phyloP scores from a whole-genome alignment of 2,797 vertebrate species.

The Myotis daubentonii region DNA sequence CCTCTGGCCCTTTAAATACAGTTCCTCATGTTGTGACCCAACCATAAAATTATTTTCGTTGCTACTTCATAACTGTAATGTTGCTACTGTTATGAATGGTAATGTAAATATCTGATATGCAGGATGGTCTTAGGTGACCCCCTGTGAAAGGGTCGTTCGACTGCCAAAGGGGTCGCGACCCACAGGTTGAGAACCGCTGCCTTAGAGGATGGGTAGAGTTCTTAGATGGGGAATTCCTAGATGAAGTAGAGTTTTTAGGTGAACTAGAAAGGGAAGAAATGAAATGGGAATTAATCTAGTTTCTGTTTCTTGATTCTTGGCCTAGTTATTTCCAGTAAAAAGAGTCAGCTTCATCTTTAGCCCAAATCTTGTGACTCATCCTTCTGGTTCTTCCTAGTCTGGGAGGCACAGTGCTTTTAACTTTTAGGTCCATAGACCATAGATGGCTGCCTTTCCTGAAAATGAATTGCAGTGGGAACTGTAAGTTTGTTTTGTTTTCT shows the following conservation, averaged over 20 bases:
- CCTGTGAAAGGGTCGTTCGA: too few species aligned
- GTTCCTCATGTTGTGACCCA: too few species aligned
- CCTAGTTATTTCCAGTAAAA: conserved; percentile 61
- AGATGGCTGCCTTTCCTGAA: conserved; percentile 27
- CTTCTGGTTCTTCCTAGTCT: conserved; percentile 38
- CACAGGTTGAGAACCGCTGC: too few species aligned
- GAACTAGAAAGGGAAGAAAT: conserved; percentile 17
- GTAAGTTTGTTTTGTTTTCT: conserved; percentile 20
- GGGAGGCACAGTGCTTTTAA: conserved; percentile 36
- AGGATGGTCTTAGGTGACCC: too few species aligned
- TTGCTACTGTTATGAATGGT: too few species aligned
- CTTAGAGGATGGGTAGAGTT: background rate
- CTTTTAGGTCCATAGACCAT: background rate
- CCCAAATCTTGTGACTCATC: background rate
- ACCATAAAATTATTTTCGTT: too few species aligned
- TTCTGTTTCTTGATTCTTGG: conserved; percentile 60
- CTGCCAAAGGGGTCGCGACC: too few species aligned
- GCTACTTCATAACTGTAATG: too few species aligned
- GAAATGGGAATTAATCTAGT: conserved; percentile 37
- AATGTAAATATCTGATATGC: too few species aligned
- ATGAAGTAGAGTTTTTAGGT: conserved; percentile 21
- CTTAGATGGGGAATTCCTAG: conserved; percentile 40
- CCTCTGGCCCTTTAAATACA: too few species aligned
- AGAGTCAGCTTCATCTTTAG: conserved; percentile 52
- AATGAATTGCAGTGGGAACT: background rate